Base-by-base conservation (phyloP, 2,797 vertebrate genomes). In the Phaenicophaeus curvirostris region DNA sequence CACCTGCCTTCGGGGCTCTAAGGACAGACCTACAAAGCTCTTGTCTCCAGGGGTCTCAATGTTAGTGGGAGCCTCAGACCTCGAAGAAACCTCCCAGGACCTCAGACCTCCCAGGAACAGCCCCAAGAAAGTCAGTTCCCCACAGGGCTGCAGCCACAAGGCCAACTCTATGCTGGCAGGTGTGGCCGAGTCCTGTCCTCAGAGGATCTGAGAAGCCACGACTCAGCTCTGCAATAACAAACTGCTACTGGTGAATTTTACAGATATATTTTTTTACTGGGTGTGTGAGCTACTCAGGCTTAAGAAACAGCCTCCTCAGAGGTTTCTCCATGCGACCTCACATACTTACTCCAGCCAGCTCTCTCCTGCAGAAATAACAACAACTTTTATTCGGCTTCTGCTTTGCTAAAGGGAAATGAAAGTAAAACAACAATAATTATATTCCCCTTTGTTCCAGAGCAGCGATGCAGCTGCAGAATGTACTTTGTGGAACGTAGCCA, bases 361-460 rank as follows among this genome's bases (percentile, higher is more conserved):
- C 82, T 87, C 50, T 69, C 48, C 79, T 93, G 76, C 71, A 94
- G 83, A 86, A 94, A 78, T 84, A 82, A 74, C 79, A 62, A 51
- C 54, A 19, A 55, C 71, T 91, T 84, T 44, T 58, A 81, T 84
- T 91, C 3, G 1, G 59, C 93, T 78, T 93, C 91, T 75, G 76
- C 66, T 73, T 91, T 81, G 69, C 83, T 94, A 88, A 93, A 90
- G 69, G 67, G 83, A 88, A 96, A 93, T 89, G 79, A 86, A 88
- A 88, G 85, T 91, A 88, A 94, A 94, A 30, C 85, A 94, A 81
- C 39, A 66, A 62, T 78, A 94, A 96, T 93, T 94, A 94, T 62
- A 87, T 88, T 89, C 66, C 58, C n/a, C 85, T 95, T 96, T 95
- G 94, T 96, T 94, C 90, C 91, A 94, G 83, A 81, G 85, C 79